Evolutionary conservation across 2,888 invertebrate genomes (phyloP), one percentile per base, ranked within the genome.

Genomic region (Calliopum simillimum): DNA sequence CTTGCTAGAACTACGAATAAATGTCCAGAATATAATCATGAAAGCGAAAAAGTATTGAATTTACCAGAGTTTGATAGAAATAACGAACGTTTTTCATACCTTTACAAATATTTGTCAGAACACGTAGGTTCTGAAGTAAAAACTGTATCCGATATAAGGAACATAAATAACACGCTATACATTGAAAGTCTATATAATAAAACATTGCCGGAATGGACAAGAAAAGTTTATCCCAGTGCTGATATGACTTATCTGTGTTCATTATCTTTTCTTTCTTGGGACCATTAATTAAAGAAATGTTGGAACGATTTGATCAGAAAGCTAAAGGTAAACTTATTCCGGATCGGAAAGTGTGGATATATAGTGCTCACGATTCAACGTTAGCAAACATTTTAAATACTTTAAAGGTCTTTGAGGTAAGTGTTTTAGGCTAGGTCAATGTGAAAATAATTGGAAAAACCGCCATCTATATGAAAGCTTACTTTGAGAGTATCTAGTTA

Each of bases 331-430:
- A 80, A 47, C 79, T 90, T 69, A 80, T 79, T 13, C 88, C 88
- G 1, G 80, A 89, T 75, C 87, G 89, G 23, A 92, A 91, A 75
- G 75, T 95, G 53, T 89, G 90, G 80, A 88, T 95, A 63, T 94
- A 93, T 79, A 94, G 94, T 73, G 94, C 88, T 0, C 96, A 97
- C 79, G 96, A 97, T 81, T 89, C 91, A 0, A 96, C 94, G 0
- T 86, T 97, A 14, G 93, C 92, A 0, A 92, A 90, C 78, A 78
- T 96, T 46, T 87, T 96, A 1, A 92, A 91, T 81, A 88, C 92
- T 0, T 84, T 96, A 23, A 89, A 90, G 14, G 76, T 94, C 16
- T 96, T 89, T 77, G 89, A 93, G 72, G 85, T 85, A 73, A 51
- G 74, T 72, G n/a, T n/a, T n/a, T n/a, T n/a, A n/a, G n/a, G n/a